A percentile compares a stretch with the other conserved stretches of the same genome.
phyloP scores from a whole-genome alignment of 2,113 vertebrate species.

The Epinephelus cyanopodus region DNA sequence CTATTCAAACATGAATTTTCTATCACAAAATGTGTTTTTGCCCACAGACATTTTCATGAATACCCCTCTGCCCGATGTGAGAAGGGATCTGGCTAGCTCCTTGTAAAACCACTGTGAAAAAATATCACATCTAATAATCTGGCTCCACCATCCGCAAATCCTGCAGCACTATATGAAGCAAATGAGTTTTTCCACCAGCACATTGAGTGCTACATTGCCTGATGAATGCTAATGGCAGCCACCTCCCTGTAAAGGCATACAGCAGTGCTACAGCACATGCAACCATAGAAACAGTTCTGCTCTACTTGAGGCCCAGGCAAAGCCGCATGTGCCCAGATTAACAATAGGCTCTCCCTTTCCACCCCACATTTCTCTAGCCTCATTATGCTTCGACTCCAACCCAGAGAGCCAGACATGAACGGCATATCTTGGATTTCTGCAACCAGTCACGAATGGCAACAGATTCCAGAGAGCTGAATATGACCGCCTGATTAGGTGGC shows the following conservation, averaged over 20 bases:
- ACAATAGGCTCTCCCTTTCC: slow-evolving; percentile 76
- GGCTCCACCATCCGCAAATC: slow-evolving; percentile 53
- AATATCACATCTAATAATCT: slow-evolving; percentile 55
- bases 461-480: slow-evolving; percentile 7
- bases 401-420: slow-evolving; percentile 29
- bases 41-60: slow-evolving; percentile 31
- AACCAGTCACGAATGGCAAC: slow-evolving; percentile 9
- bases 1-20: slow-evolving; percentile 29
- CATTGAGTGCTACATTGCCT: slow-evolving; percentile 65
- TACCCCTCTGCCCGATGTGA: slow-evolving; percentile 8
- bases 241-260: slow-evolving; percentile 74
- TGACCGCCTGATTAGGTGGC: background rate
- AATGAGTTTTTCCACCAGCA: slow-evolving; percentile 71
- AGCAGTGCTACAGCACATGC: slow-evolving; percentile 71
- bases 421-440: slow-evolving; percentile 16
- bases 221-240: slow-evolving; percentile 82
- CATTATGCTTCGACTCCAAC: slow-evolving; percentile 55
- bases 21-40: slow-evolving; percentile 29
- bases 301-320: slow-evolving; percentile 72
- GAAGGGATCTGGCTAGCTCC: slow-evolving; percentile 19
- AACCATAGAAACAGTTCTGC: slow-evolving; percentile 85
- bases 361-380: slow-evolving; percentile 60
- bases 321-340: slow-evolving; percentile 77
- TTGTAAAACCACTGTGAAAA: slow-evolving; percentile 22
- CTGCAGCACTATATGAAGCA: slow-evolving; percentile 70